Evolutionary conservation across 2,888 invertebrate species (phyloP), one percentile per base, ranked within the genome.

Genomic region (Drosophila algonquin): DNA sequence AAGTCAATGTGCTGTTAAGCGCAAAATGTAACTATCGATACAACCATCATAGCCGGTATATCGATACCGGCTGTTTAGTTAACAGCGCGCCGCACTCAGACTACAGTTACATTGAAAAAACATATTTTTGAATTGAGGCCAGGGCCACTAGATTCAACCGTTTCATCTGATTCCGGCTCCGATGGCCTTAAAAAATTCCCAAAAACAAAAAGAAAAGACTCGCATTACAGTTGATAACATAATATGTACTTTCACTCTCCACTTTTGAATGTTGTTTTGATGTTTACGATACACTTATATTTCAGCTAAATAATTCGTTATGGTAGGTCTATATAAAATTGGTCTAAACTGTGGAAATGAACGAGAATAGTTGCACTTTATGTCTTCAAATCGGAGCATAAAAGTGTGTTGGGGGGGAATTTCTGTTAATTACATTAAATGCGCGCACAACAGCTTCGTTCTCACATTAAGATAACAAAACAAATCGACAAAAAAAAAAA

Each of bases 261-360:
- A 18, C 67, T 50, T 56, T 68, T 18, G 51, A 56, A 51, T 67
- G 54, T 48, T n/a, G 50, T 54, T 24, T 30, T 30, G 30, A 8
- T 67, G 14, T 35, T 21, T 45, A 51, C 16, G 40, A 40, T 40
- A n/a, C 40, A 40, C 40, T 40, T 40, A 76, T 80, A 73, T 86
- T 81, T 87, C 71, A 62, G 79, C 85, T 80, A 84, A 75, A 51
- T 80, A 76, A 81, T 81, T 81, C 63, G 71, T 84, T 84, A 77
- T 63, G 69, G 68, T 75, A 71, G 74, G 65, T 74, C 69, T 89
- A 79, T 84, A 84, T 75, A 87, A 85, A 85, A 85, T 85, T 85
- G 85, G 89, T 85, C 89, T 89, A 85, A 79, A 85, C 70, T 79
- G 74, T 71, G 55, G 76, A 76, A 74, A 74, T 64, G 55, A 65